These are phyloP conservation scores for Erethizon dorsatum DNA, from an alignment of 2,797 vertebrate species.

Conservation along the genomic window DNA sequence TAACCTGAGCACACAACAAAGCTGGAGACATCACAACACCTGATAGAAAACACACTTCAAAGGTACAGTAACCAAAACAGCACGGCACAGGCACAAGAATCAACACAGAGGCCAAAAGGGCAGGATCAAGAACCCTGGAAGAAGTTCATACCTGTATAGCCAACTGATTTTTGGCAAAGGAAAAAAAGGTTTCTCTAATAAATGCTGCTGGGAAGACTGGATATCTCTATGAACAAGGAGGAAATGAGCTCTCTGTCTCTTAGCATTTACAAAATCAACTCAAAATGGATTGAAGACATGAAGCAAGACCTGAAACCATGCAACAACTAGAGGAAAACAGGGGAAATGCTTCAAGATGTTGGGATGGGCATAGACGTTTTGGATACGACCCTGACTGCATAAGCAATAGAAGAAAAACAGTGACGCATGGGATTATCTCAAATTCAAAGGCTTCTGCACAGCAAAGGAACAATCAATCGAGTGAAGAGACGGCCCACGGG, in stretches of 20 bases:
- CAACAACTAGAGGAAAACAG: neutral
- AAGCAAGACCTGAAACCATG: neutral
- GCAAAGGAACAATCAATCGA: neutral
- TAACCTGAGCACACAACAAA: neutral
- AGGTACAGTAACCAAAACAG: neutral
- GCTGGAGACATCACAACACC: neutral
- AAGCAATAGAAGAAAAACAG: too few relatives aligned
- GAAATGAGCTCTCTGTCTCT: neutral
- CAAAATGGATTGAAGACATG: neutral
- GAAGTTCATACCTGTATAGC: neutral
- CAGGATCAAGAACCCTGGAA: neutral
- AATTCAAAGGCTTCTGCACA: neutral
- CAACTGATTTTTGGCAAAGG: neutral
- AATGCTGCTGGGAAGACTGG: neutral
- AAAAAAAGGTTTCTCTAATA: neutral
- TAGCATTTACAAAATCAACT: too few relatives aligned
- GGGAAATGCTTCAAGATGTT: too few relatives aligned
- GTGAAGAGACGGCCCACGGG: fast-evolving
- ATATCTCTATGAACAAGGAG: too few relatives aligned
- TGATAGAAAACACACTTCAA: neutral
- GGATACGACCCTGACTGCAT: neutral
- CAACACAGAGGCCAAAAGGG: neutral
- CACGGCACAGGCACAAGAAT: too few relatives aligned
- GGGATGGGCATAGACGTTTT: neutral
- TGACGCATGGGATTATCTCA: too few relatives aligned